Conservation (phyloP, 2,888 invertebrate genomes). For the Lamproptera curius region DNA sequence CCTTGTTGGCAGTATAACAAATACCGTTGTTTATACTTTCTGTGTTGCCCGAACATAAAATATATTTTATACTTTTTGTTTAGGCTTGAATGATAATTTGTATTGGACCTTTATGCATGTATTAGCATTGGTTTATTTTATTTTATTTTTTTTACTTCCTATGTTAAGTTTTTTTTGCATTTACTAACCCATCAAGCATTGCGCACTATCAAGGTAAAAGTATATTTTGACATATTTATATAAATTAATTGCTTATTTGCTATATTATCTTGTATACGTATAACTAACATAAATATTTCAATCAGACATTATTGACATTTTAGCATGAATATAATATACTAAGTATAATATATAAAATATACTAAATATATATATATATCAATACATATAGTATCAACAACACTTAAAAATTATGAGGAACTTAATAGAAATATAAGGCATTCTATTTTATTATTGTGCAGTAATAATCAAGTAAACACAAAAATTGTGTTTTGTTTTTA, state of each 20-base stretch:
- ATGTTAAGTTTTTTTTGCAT: background rate
- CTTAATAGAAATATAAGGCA: no score
- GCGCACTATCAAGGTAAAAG: background rate
- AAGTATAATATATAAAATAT: no score
- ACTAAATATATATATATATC: no score
- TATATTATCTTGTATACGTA: no score
- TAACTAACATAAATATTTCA: no score
- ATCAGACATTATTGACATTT: no score
- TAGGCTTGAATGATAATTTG: background rate
- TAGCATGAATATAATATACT: no score
- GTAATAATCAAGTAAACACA: no score
- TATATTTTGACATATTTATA: background rate
- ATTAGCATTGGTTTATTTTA: slow-evolving; percentile 4
- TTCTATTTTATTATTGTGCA: no score
- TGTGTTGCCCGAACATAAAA: background rate
- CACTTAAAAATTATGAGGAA: no score
- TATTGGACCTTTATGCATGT: background rate
- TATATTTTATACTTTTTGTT: background rate
- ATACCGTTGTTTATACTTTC: background rate
- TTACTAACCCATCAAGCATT: slow-evolving; percentile 5
- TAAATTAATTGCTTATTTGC: background rate
- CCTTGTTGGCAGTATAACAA: slow-evolving; percentile 39
- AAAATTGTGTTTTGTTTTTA: no score
- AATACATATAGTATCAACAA: no score
- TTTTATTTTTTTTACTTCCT: background rate